Evolutionary conservation across 1,140 invertebrate genomes (phyloP).

Genomic region (Bacillus rossius): DNA sequence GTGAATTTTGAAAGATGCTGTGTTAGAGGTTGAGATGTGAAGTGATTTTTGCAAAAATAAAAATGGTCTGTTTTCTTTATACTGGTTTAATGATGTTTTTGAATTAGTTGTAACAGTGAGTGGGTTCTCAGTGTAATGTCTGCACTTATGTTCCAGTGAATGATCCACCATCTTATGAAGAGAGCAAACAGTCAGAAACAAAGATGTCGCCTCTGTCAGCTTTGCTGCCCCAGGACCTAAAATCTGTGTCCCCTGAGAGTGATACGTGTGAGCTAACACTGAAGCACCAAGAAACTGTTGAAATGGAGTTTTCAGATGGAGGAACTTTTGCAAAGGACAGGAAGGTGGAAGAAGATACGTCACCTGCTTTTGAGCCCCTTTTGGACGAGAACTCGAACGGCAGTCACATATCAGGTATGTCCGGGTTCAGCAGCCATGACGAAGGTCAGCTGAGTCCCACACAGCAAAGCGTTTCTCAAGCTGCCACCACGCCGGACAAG

Average conservation of each 20-base stretch:
- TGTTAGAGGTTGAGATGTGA: too few relatives aligned
- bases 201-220: slow-evolving; percentile 32
- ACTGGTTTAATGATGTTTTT: too few relatives aligned
- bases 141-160: not conserved
- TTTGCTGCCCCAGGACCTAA: slow-evolving; percentile 64
- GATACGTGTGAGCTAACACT: slow-evolving; percentile 35
- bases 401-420: slow-evolving; percentile 53
- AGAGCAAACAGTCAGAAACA: not conserved
- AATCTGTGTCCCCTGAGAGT: slow-evolving; percentile 72
- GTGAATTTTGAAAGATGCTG: too few relatives aligned
- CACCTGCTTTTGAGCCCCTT: slow-evolving; percentile 59
- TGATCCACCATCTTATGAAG: not conserved
- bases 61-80: too few relatives aligned
- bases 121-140: too few relatives aligned
- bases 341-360: slow-evolving; percentile 41
- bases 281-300: slow-evolving; percentile 30
- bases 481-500: slow-evolving; percentile 9
- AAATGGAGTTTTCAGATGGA: slow-evolving; percentile 10
- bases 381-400: slow-evolving; percentile 45
- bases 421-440: slow-evolving; percentile 49
- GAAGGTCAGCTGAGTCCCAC: slow-evolving; percentile 19
- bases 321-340: slow-evolving; percentile 11
- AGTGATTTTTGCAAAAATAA: too few relatives aligned
- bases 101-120: too few relatives aligned
- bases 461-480: not conserved